Evolutionary conservation across 2,888 invertebrate species (phyloP).

Genomic region (Trypoxylon attenuatum): DNA sequence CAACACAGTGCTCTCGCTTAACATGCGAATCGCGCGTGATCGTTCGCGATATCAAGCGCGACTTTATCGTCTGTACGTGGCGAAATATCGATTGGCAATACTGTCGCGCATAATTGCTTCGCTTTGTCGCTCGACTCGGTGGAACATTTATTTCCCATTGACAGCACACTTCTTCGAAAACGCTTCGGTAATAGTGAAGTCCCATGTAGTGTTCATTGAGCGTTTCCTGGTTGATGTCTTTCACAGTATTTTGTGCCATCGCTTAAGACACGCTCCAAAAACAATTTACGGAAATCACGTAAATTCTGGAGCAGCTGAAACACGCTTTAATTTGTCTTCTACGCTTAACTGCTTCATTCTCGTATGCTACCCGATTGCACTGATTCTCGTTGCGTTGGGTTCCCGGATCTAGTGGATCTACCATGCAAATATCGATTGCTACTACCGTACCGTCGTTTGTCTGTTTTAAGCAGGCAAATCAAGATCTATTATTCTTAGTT

Average conservation of each 20-base stretch:
- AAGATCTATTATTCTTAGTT: too few relatives aligned
- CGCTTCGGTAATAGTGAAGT: too few relatives aligned
- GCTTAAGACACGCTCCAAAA: not conserved
- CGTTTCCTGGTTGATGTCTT: too few relatives aligned
- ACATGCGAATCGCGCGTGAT: too few relatives aligned
- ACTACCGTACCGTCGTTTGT: not conserved
- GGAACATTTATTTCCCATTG: too few relatives aligned
- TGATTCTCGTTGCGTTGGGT: not conserved
- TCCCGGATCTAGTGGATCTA: not conserved
- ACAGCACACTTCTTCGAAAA: too few relatives aligned
- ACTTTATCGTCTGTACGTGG: not conserved
- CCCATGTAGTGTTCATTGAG: too few relatives aligned
- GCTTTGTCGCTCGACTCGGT: too few relatives aligned
- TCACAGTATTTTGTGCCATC: too few relatives aligned
- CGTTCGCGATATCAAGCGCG: too few relatives aligned
- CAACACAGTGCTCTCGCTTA: too few relatives aligned
- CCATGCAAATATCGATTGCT: not conserved
- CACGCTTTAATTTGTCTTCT: not conserved
- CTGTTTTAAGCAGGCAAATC: not conserved
- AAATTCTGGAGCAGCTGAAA: not conserved
- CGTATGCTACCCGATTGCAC: not conserved
- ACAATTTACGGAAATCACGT: not conserved
- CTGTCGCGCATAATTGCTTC: too few relatives aligned
- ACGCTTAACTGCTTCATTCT: not conserved
- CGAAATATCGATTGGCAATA: not conserved